Base-by-base conservation (phyloP, 2,888 invertebrate genomes). In the Catocala fraxini region DNA sequence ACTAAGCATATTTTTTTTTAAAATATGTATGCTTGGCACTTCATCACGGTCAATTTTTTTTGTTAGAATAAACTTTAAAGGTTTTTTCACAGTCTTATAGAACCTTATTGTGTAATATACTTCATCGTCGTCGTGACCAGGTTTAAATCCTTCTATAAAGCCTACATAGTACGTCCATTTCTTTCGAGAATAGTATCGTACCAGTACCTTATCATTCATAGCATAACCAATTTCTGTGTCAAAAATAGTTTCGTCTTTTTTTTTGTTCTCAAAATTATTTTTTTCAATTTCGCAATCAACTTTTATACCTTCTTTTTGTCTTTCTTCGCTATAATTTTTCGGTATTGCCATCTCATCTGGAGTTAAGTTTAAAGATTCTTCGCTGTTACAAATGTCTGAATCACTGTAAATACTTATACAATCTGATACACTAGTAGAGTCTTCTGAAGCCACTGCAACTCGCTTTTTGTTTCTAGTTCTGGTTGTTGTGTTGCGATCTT, bases 361-460 rank as follows among this genome's bases (percentile, higher is more conserved):
- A 53, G 57, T 57, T 53, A 42, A 49, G 11, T 43, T n/a, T 43
- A 25, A 43, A 49, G 34, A 25, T 53, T 53, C 12, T 11, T 58
- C 58, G 47, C 48, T 53, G 55, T 63, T 48, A 15, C 46, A 48
- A 63, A 51, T 56, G 52, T 53, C 52, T 33, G 48, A 63, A 57
- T 65, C 68, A 59, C 65, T 62, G 49, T 65, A 56, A 55, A 57
- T 48, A 68, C 55, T 63, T 54, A 68, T 64, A 53, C 61, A 56
- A 56, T 56, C 61, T 49, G 61, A 61, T 35, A 61, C 61, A 56
- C 61, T 56, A 41, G 63, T 63, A 10, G 67, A 63, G 56, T 59
- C 46, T 52, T 15, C 15, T 15, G 60, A 64, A 47, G 51, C 47
- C 52, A 48, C 52, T 46, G 46, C 46, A 46, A 48, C 51, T 53